Percentiles rank a stretch among this genome's conserved stretches.
These are phyloP conservation scores for Gortyna flavago DNA, from an alignment of 2,888 invertebrate genomes.

Conservation along the genomic window DNA sequence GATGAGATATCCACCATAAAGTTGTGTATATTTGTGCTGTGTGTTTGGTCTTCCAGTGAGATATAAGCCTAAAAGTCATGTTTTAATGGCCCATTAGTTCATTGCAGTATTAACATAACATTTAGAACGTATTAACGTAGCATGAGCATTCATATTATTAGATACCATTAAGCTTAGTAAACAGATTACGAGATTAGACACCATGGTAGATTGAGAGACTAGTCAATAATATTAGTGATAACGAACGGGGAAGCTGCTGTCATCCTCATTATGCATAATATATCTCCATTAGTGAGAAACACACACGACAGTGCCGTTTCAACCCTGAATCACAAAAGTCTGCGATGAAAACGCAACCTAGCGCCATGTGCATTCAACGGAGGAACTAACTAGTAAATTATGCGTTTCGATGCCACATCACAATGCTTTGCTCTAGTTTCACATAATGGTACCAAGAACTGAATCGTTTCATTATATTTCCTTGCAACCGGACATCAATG, in stretches of 20 bases:
- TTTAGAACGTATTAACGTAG: constrained; percentile 1
- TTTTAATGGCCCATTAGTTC: neutral
- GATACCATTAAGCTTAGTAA: constrained; percentile 12
- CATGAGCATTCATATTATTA: constrained; percentile 5
- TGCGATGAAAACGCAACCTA: neutral
- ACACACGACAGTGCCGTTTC: neutral
- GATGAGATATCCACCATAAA: neutral
- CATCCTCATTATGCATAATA: constrained; percentile 28
- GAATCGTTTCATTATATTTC: constrained; percentile 30
- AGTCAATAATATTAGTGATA: constrained; percentile 34
- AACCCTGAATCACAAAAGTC: neutral
- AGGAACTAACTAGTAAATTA: constrained; percentile 21
- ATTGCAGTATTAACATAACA: constrained; percentile 5
- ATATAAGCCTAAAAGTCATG: neutral
- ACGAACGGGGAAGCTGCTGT: constrained; percentile 9
- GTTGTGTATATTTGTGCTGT: neutral
- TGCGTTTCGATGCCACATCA: neutral
- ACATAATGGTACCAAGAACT: constrained; percentile 12
- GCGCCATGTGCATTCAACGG: neutral
- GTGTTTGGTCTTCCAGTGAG: neutral
- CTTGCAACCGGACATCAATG: constrained; percentile 13
- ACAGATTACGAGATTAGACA: constrained; percentile 23
- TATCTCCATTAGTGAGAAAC: neutral
- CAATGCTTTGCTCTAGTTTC: constrained; percentile 21
- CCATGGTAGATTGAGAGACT: constrained; percentile 7